Percentiles rank a stretch among this genome's conserved stretches.
Evolutionary conservation across 2,113 vertebrate species (phyloP).

Genomic region (Hassar affinis): DNA sequence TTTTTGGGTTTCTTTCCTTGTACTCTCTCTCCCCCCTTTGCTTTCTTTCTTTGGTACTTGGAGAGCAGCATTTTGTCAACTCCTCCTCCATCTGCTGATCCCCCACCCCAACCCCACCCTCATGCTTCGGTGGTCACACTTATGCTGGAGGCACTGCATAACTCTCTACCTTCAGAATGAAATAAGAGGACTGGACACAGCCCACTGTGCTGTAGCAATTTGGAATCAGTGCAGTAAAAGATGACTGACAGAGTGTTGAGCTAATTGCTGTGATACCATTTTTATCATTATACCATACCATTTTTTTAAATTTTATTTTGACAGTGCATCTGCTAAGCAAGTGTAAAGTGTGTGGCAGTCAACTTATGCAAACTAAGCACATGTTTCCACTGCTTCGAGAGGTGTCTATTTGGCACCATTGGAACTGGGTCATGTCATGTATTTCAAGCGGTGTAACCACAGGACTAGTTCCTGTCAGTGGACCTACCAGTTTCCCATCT

Average conservation of each 20-base stretch:
- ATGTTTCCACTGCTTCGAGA: neutral
- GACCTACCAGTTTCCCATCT: neutral
- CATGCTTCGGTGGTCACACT: slow-evolving; percentile 38
- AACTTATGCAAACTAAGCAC: neutral
- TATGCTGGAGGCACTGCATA: neutral
- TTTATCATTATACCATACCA: too few relatives aligned
- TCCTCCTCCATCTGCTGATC: slow-evolving; percentile 46
- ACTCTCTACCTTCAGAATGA: neutral
- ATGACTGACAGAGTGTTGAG: neutral
- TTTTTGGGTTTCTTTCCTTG: slow-evolving; percentile 26
- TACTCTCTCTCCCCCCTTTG: slow-evolving; percentile 22
- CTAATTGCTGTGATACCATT: neutral
- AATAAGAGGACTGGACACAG: neutral
- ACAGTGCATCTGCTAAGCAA: slow-evolving; percentile 8
- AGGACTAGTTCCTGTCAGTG: neutral
- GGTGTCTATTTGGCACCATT: neutral
- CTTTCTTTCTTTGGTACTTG: slow-evolving; percentile 18
- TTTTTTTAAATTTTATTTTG: neutral
- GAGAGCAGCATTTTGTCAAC: slow-evolving; percentile 35
- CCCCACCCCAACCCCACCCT: neutral
- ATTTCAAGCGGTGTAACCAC: neutral
- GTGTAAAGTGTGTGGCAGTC: neutral
- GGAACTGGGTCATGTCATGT: neutral
- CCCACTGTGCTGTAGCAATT: neutral
- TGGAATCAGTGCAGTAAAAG: neutral